Percentiles rank a stretch among this genome's conserved stretches.
These are phyloP conservation scores for Anarhynchus alexandrinus DNA, from an alignment of 2,113 vertebrate species.

Conservation along the genomic window DNA sequence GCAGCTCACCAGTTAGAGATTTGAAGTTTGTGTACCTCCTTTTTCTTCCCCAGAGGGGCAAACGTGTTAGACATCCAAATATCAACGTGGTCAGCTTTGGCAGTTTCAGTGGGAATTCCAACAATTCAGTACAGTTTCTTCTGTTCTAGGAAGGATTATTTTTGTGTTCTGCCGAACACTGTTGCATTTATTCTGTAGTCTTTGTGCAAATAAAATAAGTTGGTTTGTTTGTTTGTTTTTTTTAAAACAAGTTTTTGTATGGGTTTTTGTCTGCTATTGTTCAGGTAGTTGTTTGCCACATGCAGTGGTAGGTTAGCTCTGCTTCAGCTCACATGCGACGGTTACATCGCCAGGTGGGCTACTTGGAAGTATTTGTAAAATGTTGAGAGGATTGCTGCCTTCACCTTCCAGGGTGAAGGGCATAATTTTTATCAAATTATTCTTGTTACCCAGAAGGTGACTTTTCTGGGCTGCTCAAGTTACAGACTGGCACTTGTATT, in stretches of 20 bases:
- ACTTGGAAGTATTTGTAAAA: neutral
- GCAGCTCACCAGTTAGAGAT: neutral
- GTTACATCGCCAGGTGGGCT: too few species aligned
- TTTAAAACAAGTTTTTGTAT: rapidly evolving
- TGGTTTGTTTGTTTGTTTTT: neutral
- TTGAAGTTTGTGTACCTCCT: neutral
- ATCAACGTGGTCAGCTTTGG: rapidly evolving
- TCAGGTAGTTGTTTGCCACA: neutral
- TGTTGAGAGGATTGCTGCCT: neutral
- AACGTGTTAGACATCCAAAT: neutral
- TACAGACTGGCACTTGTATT: neutral
- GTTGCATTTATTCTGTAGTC: neutral
- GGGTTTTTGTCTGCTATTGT: neutral
- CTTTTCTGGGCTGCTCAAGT: neutral
- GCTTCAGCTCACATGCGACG: neutral
- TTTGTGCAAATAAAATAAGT: neutral
- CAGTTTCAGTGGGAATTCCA: neutral
- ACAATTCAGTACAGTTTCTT: neutral
- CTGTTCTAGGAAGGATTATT: neutral
- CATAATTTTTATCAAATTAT: neutral
- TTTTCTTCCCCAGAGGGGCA: neutral
- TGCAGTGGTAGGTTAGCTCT: neutral
- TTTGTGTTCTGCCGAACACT: neutral
- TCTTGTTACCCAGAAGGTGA: neutral
- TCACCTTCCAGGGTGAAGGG: neutral